Base-by-base conservation (phyloP, 2,797 vertebrate species). In the Balearica regulorum region DNA sequence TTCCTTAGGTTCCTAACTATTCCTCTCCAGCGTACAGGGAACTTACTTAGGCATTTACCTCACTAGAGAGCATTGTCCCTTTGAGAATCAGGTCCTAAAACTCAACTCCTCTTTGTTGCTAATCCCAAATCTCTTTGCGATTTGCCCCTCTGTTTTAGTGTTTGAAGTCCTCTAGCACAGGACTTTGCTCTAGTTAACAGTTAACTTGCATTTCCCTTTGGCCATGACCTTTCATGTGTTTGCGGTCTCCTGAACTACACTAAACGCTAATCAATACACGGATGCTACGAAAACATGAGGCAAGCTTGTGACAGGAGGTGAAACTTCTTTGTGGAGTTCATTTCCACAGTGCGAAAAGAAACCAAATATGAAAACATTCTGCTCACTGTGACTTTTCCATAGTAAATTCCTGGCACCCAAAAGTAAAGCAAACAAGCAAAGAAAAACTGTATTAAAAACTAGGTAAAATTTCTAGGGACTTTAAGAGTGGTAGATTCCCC, bases 271-370 rank as follows among this genome's bases (percentile, higher is more conserved):
- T 44, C 80, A 77, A 46, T 51, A 31, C 1, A 57, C 41, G 29
- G 49, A 61, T 73, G 70, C 71, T 89, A 60, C 7, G 29, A 78
- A 92, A 93, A 16, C 68, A 79, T 24, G 61, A 94, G 12, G 21
- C 69, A 93, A 89, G 26, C 29, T 85, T 75, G 41, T 46, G 77
- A 53, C 35, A 80, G 71, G 9, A 85, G 70, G 64, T 90, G 44
- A 64, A 77, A 61, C 64, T 54, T 83, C 60, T 66, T 53, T 35
- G 14, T 25, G 33, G n/a, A 24, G 6, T 70, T 87, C 9, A 35
- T 92, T 94, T 95, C 44, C 71, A 39, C 11, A 15, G 55, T 20
- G 55, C 68, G 89, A 94, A 90, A 94, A 86, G 58, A 95, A 91
- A 69, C 18, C 25, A 93, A 89, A 70, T 2, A 75, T 14, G n/a